Conservation (phyloP, 2,113 vertebrate species). For the Equus przewalskii region DNA sequence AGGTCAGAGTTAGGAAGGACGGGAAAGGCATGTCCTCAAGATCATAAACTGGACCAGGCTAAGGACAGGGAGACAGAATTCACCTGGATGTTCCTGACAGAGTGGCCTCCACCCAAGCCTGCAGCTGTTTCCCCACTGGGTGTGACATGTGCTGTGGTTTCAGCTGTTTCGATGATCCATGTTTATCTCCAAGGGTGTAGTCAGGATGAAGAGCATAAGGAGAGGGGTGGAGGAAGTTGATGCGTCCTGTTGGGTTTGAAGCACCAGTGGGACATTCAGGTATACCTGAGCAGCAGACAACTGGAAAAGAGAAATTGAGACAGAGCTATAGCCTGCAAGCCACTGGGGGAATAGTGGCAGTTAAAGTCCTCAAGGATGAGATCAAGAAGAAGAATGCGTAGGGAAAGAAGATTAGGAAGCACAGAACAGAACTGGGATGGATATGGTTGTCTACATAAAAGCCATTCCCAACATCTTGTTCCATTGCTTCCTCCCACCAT, state of each 20-base stretch:
- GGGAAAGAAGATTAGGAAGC: background rate
- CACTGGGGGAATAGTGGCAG: accelerated
- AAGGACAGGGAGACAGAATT: background rate
- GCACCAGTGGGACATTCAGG: background rate
- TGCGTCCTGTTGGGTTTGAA: background rate
- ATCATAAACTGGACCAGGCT: background rate
- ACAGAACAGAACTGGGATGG: background rate
- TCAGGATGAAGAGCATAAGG: background rate
- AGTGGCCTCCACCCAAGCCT: conserved; percentile 41
- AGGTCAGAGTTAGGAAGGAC: background rate
- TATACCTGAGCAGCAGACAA: background rate
- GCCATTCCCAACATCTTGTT: background rate
- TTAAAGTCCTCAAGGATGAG: background rate
- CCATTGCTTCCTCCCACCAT: background rate
- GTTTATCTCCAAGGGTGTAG: conserved; percentile 59
- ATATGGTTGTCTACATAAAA: background rate
- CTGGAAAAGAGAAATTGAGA: background rate
- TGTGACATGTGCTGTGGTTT: conserved; percentile 4
- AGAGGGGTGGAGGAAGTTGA: background rate
- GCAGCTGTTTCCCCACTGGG: conserved; percentile 23
- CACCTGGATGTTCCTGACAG: background rate
- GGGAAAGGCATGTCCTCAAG: background rate
- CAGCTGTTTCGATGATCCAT: background rate
- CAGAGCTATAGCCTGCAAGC: background rate
- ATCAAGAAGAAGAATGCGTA: background rate